Percentiles rank a stretch among this genome's conserved stretches.
Evolutionary conservation across 2,797 vertebrate genomes (phyloP).

Genomic region (Delichon dasypus): DNA sequence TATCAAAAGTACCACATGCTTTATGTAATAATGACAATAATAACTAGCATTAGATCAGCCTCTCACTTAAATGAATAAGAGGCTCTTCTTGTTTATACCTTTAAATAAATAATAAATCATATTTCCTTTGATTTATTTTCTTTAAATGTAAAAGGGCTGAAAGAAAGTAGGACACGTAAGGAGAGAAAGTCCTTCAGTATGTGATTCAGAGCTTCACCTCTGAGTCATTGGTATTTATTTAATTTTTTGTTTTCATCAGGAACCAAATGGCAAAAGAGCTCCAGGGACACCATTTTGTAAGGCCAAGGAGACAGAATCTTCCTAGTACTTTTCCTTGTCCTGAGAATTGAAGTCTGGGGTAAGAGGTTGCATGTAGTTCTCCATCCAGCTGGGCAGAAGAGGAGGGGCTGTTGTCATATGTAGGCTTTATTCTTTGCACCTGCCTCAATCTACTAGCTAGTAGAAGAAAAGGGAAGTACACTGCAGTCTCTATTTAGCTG

Average conservation of each 20-base stretch:
- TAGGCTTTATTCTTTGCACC: constrained; percentile 7
- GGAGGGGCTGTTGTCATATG: not conserved
- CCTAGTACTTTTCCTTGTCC: not conserved
- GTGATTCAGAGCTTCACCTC: not conserved
- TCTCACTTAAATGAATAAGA: not conserved
- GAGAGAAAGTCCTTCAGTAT: not conserved
- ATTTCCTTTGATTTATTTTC: not conserved
- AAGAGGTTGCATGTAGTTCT: not conserved
- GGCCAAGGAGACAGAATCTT: not conserved
- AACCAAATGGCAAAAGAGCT: not conserved
- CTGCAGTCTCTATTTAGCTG: constrained; percentile 6
- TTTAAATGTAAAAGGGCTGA: not conserved
- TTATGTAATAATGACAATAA: not conserved
- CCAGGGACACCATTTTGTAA: not conserved
- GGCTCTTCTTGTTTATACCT: not conserved
- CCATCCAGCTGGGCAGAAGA: constrained; percentile 30
- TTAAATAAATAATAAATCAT: not conserved
- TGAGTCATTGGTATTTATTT: not conserved
- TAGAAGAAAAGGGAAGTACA: not conserved
- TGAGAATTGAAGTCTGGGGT: not conserved
- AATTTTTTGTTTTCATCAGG: not conserved
- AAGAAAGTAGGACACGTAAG: not conserved
- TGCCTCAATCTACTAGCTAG: not conserved
- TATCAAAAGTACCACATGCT: not conserved
- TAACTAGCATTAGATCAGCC: not conserved